Evolutionary conservation across 2,888 invertebrate species (phyloP), one percentile per base, ranked within the genome.

Genomic region (Latheticus oryzae): DNA sequence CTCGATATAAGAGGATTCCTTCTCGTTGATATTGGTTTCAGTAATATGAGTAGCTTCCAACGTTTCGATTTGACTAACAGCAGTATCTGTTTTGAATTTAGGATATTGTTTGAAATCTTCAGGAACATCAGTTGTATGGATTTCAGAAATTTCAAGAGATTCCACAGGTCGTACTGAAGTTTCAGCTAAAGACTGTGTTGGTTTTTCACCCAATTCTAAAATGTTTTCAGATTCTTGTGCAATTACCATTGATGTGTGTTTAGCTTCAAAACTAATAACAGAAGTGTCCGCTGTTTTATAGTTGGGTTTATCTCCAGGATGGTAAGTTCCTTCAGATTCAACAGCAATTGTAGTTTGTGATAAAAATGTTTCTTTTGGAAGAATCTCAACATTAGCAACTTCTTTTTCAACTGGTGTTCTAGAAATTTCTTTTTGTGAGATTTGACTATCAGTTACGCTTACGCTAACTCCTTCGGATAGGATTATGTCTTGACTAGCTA

Each of bases 171-270:
- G 82, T 4, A 90, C 65, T 12, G 80, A 82, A 23, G 83, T 71
- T 69, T 85, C 84, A n/a, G 89, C 89, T 33, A 77, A 74, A 12
- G 79, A 83, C 51, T 74, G 71, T 8, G 79, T 77, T 58, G 85
- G 85, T 45, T 82, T 80, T 37, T 80, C 80, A 51, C 80, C 81
- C 8, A 81, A 71, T 7, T 76, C 66, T 15, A 88, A 82, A 33
- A 82, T 78, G 33, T 80, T 81, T 80, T 89, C 89, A 28, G 84
- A 83, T 78, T 91, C 91, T 76, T 89, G 87, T 4, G 86, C 71
- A n/a, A 84, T 73, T 0, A 86, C 81, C 66, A 85, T 81, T 3
- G 82, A 81, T 16, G 82, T 71, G 68, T 84, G 84, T 63, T 85
- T 85, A 30, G 82, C 78, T 73, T 87, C 85, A 45, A 88, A 75